phyloP scores from a whole-genome alignment of 2,888 invertebrate species.

The Ennomos quercinarius region DNA sequence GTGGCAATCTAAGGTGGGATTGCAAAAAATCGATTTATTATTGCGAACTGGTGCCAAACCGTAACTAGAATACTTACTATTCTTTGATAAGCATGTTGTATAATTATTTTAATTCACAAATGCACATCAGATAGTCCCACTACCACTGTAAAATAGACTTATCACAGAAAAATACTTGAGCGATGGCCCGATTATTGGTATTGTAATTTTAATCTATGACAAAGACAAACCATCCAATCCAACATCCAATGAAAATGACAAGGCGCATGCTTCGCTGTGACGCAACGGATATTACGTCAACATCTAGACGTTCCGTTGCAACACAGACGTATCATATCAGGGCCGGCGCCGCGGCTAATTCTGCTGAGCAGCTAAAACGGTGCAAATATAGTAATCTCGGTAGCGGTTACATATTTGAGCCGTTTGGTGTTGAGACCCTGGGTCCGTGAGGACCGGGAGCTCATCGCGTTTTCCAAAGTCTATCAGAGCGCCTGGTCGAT shows the following conservation, averaged over 20 bases:
- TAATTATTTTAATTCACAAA: slow-evolving; percentile 74
- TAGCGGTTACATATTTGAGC: too few species aligned
- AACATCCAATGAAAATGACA: slow-evolving; percentile 74
- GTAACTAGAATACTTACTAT: slow-evolving; percentile 85
- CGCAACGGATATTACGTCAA: slow-evolving; percentile 88
- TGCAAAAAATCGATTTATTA: slow-evolving; percentile 78
- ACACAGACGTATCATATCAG: too few species aligned
- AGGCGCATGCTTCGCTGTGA: slow-evolving; percentile 87
- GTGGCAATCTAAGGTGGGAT: slow-evolving; percentile 55
- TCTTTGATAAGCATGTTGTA: slow-evolving; percentile 89
- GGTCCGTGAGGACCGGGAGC: too few species aligned
- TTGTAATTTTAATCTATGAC: slow-evolving; percentile 80
- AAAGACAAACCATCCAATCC: slow-evolving; percentile 77
- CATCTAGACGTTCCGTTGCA: slow-evolving; percentile 46
- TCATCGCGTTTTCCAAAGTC: too few species aligned
- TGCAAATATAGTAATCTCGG: too few species aligned
- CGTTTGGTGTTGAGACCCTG: too few species aligned
- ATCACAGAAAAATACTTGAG: slow-evolving; percentile 83
- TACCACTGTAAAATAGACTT: slow-evolving; percentile 75
- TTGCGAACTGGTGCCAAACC: slow-evolving; percentile 71
- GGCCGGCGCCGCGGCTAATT: too few species aligned
- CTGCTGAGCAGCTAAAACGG: too few species aligned
- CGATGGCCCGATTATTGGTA: slow-evolving; percentile 76
- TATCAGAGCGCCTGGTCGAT: too few species aligned
- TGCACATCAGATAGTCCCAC: slow-evolving; percentile 84